Evolutionary conservation across 1,140 invertebrate genomes (phyloP).

Genomic region (Ips nitidus): DNA sequence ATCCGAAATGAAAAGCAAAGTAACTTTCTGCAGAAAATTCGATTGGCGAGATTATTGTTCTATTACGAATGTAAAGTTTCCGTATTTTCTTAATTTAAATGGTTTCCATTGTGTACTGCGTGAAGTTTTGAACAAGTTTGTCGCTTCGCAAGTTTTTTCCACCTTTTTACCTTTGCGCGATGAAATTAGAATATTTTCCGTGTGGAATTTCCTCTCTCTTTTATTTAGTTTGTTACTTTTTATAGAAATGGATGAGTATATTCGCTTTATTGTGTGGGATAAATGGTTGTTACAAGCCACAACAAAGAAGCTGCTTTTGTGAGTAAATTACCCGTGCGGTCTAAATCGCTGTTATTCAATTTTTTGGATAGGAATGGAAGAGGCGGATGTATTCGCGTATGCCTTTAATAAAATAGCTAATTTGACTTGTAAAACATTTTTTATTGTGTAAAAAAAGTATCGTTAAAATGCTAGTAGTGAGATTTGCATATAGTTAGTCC

Average conservation of each 20-base stretch:
- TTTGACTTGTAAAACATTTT: constrained; percentile 30
- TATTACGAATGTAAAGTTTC: constrained; percentile 21
- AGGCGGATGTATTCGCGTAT: constrained; percentile 7
- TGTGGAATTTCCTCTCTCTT: no score
- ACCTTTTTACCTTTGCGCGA: no score
- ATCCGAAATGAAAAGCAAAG: constrained; percentile 31
- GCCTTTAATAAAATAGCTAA: constrained; percentile 24
- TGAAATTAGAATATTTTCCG: no score
- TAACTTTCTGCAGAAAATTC: constrained; percentile 22
- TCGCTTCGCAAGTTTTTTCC: no score
- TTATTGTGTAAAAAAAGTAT: constrained; percentile 6
- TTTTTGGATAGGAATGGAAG: constrained; percentile 10
- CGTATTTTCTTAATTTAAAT: constrained; percentile 15
- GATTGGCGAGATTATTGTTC: constrained; percentile 25
- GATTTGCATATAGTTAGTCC: no score
- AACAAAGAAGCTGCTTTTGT: neutral
- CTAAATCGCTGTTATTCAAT: constrained; percentile 20
- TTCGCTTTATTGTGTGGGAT: no score
- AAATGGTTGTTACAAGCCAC: neutral
- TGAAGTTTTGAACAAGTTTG: no score
- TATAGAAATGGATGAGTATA: no score
- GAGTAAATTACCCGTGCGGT: neutral
- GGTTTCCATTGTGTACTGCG: neutral
- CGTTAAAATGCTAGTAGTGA: neutral
- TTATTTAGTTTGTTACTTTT: no score